Evolutionary conservation across 1,140 invertebrate species (phyloP).

Genomic region (Drosophila sp.): DNA sequence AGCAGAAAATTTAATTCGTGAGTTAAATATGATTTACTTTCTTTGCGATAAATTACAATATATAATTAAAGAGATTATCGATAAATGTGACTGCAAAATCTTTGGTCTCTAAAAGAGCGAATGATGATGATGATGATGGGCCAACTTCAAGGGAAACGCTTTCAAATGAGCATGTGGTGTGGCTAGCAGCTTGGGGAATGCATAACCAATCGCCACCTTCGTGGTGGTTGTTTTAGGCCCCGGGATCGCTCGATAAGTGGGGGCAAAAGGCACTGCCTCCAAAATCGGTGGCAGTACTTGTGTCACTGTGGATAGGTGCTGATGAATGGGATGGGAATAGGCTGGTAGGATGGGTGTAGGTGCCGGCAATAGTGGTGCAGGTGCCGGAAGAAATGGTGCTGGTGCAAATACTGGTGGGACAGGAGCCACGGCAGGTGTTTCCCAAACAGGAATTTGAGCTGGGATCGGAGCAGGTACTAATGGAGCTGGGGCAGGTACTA

Average conservation of each 20-base stretch:
- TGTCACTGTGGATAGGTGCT: conserved; percentile 26
- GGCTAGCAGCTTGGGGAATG: conserved; percentile 62
- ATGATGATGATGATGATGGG: conserved; percentile 66
- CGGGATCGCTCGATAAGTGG: conserved; percentile 69
- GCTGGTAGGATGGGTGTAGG: conserved; percentile 27
- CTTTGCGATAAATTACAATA: neutral
- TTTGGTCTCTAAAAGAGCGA: conserved; percentile 65
- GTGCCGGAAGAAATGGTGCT: conserved; percentile 44
- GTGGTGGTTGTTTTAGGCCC: conserved; percentile 76
- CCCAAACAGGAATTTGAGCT: conserved; percentile 30
- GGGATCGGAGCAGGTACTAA: conserved; percentile 39
- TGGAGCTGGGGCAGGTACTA: conserved; percentile 11
- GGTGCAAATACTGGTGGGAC: conserved; percentile 32
- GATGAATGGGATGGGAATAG: neutral
- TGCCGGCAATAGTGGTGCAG: conserved; percentile 30
- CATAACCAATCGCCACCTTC: conserved; percentile 71
- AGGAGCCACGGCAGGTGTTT: conserved; percentile 22
- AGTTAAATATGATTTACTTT: neutral
- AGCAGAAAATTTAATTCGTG: neutral
- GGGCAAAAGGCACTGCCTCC: conserved; percentile 60
- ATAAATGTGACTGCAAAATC: conserved; percentile 26
- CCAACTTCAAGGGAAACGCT: conserved; percentile 62
- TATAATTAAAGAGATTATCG: conserved; percentile 5
- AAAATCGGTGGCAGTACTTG: conserved; percentile 68
- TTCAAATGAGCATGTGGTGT: conserved; percentile 67